phyloP scores from a whole-genome alignment of 1,140 invertebrate genomes.

The Drosophila sturtevanti region DNA sequence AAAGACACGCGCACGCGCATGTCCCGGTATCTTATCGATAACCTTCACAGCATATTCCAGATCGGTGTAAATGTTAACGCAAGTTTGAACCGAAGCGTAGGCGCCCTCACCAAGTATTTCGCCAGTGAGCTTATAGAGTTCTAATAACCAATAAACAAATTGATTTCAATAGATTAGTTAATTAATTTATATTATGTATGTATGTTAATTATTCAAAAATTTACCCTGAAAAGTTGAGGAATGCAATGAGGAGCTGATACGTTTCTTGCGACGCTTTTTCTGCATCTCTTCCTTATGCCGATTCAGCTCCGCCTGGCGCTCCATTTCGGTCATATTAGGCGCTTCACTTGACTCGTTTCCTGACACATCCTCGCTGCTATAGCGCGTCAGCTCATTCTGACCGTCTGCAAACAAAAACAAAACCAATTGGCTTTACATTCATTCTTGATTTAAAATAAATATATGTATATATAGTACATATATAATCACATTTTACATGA shows the following conservation, averaged over 20 bases:
- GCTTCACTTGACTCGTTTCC: constrained; percentile 82
- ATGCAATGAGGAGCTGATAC: constrained; percentile 90
- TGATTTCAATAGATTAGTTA: too few relatives aligned
- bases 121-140: constrained; percentile 96
- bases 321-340: constrained; percentile 79
- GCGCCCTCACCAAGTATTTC: constrained; percentile 98
- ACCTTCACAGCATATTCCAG: constrained; percentile 99
- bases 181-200: too few relatives aligned
- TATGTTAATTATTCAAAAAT: too few relatives aligned
- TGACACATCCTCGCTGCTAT: constrained; percentile 82
- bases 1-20: constrained; percentile 96
- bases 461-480: too few relatives aligned
- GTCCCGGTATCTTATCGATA: constrained; percentile 96
- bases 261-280: constrained; percentile 92
- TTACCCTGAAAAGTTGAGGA: constrained; percentile 94
- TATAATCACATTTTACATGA: too few relatives aligned
- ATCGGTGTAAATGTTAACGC: constrained; percentile 94
- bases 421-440: neutral
- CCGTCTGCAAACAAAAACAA: constrained; percentile 56
- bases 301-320: constrained; percentile 84
- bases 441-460: neutral
- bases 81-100: constrained; percentile 97
- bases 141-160: too few relatives aligned
- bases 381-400: constrained; percentile 80
- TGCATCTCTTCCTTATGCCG: constrained; percentile 93